phyloP scores from a whole-genome alignment of 2,797 vertebrate genomes.

The Leptatherina wallacei region DNA sequence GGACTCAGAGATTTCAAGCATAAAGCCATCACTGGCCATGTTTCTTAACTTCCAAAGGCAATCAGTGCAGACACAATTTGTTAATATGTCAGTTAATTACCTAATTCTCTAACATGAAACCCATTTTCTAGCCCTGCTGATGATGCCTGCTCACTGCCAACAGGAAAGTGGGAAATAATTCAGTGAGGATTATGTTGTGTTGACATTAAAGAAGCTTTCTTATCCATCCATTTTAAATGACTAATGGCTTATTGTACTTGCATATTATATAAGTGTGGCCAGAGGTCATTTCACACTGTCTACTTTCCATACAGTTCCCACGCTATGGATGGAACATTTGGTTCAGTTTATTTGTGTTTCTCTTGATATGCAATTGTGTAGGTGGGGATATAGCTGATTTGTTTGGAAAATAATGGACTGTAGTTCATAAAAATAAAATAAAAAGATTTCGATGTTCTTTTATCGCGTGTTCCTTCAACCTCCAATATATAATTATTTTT shows the following conservation, averaged over 20 bases:
- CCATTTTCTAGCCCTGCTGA: neutral
- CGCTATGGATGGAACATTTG: conserved; percentile 62
- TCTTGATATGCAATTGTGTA: conserved; percentile 62
- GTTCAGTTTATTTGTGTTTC: conserved; percentile 62
- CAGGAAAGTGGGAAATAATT: conserved; percentile 15
- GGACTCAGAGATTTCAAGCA: neutral
- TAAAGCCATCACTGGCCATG: neutral
- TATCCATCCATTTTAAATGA: conserved; percentile 53
- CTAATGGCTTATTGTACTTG: conserved; percentile 46
- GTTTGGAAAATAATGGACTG: conserved; percentile 62
- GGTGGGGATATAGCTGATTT: conserved; percentile 61
- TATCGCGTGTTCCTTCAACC: conserved; percentile 25
- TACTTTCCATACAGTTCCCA: conserved; percentile 63
- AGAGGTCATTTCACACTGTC: conserved; percentile 40
- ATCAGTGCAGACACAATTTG: neutral
- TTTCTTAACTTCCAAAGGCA: neutral
- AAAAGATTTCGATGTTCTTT: conserved; percentile 24
- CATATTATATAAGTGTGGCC: conserved; percentile 59
- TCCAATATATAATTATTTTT: conserved; percentile 21
- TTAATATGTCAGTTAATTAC: neutral
- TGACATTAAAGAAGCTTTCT: conserved; percentile 40
- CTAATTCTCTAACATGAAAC: neutral
- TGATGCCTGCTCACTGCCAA: conserved; percentile 14
- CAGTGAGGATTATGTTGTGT: conserved; percentile 25
- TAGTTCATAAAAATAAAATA: conserved; percentile 35